A percentile compares a stretch with the other conserved stretches of the same genome.
phyloP scores from a whole-genome alignment of 2,888 invertebrate species.

The Ophion obscuratus region DNA sequence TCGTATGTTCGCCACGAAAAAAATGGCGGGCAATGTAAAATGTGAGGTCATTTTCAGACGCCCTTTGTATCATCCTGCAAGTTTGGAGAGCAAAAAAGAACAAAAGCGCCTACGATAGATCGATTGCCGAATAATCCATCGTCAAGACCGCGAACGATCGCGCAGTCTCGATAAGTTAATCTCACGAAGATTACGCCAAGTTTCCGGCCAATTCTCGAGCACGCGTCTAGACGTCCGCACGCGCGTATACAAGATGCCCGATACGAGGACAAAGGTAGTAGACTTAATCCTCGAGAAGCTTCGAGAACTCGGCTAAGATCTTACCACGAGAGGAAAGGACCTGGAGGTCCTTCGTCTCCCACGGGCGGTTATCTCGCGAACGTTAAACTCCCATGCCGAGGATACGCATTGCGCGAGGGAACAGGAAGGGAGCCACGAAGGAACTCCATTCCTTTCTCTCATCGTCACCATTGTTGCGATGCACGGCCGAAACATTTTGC shows the following conservation, averaged over 20 bases:
- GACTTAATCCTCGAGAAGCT: conserved; percentile 32
- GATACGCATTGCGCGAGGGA: neutral
- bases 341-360: conserved; percentile 2
- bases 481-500: conserved; percentile 68
- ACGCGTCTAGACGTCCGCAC: neutral
- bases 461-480: conserved; percentile 78
- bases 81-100: neutral
- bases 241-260: neutral
- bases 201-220: conserved; percentile 7
- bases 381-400: conserved; percentile 16
- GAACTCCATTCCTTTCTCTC: conserved; percentile 38
- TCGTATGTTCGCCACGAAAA: too few relatives aligned
- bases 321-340: conserved; percentile 5
- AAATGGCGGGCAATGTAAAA: too few relatives aligned
- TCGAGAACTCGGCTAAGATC: conserved; percentile 20
- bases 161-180: neutral
- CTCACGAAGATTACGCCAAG: neutral
- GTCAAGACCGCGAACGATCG: neutral
- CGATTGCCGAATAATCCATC: neutral
- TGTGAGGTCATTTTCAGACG: too few relatives aligned
- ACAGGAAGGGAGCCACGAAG: neutral
- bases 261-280: neutral
- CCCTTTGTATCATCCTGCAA: neutral
- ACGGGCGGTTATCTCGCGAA: conserved; percentile 26
- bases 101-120: neutral